Evolutionary conservation across 2,113 vertebrate genomes (phyloP).

Genomic region (Sorex araneus): DNA sequence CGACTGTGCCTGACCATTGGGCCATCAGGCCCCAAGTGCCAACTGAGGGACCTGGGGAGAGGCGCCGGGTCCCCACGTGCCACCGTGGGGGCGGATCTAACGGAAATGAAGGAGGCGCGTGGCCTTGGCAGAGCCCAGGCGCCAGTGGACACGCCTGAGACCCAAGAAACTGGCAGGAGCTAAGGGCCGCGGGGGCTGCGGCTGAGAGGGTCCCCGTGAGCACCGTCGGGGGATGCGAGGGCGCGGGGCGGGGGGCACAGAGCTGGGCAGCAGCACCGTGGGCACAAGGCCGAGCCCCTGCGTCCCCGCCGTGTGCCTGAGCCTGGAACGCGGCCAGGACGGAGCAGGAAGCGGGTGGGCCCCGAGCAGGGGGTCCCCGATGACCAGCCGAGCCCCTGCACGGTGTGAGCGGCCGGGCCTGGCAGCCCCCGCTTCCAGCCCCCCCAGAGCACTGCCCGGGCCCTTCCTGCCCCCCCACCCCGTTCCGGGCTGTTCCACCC

Average conservation of each 20-base stretch:
- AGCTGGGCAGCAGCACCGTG: not conserved
- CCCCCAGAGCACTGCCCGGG: not conserved
- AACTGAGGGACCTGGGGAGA: too few relatives aligned
- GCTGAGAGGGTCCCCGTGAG: not conserved
- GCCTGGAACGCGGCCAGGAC: not conserved
- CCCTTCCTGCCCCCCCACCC: constrained; percentile 47
- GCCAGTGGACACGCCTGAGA: not conserved
- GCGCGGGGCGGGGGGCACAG: not conserved
- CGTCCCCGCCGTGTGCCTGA: rapidly evolving
- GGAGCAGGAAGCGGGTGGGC: not conserved
- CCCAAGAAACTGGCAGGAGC: not conserved
- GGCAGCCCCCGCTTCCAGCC: not conserved
- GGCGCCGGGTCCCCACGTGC: too few relatives aligned
- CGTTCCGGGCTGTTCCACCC: constrained; percentile 37
- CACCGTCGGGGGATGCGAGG: not conserved
- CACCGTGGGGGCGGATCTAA: too few relatives aligned
- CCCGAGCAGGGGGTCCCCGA: not conserved
- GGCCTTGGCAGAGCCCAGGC: not conserved
- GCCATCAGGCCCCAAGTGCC: too few relatives aligned
- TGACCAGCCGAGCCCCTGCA: too few relatives aligned
- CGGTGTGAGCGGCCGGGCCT: rapidly evolving
- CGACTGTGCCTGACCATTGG: too few relatives aligned
- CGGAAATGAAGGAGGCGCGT: too few relatives aligned
- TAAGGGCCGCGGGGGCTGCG: too few relatives aligned
- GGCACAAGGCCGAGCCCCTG: not conserved